phyloP scores from a whole-genome alignment of 2,113 vertebrate genomes.

The Mugil cephalus region DNA sequence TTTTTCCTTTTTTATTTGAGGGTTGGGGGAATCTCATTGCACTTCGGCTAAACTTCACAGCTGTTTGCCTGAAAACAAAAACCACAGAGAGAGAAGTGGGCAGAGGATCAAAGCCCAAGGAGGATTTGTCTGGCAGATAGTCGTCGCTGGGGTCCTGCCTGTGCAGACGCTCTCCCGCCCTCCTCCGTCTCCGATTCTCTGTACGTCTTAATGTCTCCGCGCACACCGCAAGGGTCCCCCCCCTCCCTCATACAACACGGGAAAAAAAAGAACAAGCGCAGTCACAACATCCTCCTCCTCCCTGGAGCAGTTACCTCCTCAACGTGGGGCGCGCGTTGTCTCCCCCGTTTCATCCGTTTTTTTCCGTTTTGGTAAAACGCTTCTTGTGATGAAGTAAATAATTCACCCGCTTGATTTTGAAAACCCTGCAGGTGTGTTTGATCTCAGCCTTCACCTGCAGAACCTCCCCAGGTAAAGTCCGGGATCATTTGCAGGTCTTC shows the following conservation, averaged over 20 bases:
- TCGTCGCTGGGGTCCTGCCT: conserved; percentile 59
- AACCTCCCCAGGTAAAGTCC: neutral
- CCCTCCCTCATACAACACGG: conserved; percentile 78
- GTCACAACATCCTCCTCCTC: conserved; percentile 75
- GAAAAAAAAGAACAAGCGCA: conserved; percentile 70
- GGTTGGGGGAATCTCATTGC: conserved; percentile 47
- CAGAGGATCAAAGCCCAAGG: conserved; percentile 70
- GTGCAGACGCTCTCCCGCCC: conserved; percentile 21
- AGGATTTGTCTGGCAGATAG: conserved; percentile 74
- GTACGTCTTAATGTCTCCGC: conserved; percentile 31
- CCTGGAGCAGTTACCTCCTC: conserved; percentile 68
- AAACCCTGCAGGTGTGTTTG: neutral
- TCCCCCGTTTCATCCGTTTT: conserved; percentile 18
- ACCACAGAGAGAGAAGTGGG: conserved; percentile 66
- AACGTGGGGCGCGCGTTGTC: conserved; percentile 67
- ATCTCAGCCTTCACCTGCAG: neutral
- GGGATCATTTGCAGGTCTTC: conserved; percentile 8
- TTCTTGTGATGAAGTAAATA: conserved; percentile 35
- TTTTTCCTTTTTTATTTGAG: neutral
- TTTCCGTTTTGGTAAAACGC: conserved; percentile 35
- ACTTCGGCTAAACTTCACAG: conserved; percentile 66
- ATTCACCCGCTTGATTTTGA: conserved; percentile 36
- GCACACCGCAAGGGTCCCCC: conserved; percentile 32
- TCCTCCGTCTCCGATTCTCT: neutral
- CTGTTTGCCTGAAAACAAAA: conserved; percentile 70